Base-by-base conservation (phyloP, 2,113 vertebrate species). In the Malaclemys terrapin region DNA sequence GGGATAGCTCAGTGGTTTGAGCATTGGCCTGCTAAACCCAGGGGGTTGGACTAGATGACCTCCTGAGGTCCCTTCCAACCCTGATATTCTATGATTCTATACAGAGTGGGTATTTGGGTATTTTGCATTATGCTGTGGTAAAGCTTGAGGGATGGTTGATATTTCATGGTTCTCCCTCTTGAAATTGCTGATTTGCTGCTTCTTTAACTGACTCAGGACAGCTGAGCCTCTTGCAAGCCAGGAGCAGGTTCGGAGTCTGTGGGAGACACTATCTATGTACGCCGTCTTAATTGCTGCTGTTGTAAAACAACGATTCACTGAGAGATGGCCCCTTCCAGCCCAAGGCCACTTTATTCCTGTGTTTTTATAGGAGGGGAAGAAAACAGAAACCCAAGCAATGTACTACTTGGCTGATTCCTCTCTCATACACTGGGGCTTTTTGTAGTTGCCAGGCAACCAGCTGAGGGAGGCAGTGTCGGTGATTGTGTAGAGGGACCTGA, bases 401-500 rank as follows among this genome's bases (percentile, higher is more conserved):
- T 38, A 35, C 53, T 54, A n/a, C 1, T 3, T 14, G n/a, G 31
- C 88, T 16, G 11, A 84, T 97, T 81, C 87, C 78, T 91, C 62
- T 72, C 89, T 35, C 10, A 11, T 1, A 1, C 56, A 88, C 81
- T 0, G 1, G 24, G 91, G 47, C 8, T 94, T 93, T 95, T 47
- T 45, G 82, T 87, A 94, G 96, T 97, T 98, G 93, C 96, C 56
- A 95, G 92, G 96, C 88, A 97, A 98, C 97, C 13, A 87, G 53
- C 8, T 29, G 82, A 95, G 22, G 72, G 35, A 88, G 85, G 14
- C 90, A 75, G 78, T 91, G 31, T 84, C 82, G 88, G 47, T 31
- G n/a, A 88, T 69, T 89, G 11, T 45, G 22, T 76, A 65, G 22
- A 93, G 35, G 17, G 17, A 89, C 87, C 87, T 93, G 91, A 94